phyloP scores from a whole-genome alignment of 2,888 invertebrate genomes.

The Melanchra persicariae region DNA sequence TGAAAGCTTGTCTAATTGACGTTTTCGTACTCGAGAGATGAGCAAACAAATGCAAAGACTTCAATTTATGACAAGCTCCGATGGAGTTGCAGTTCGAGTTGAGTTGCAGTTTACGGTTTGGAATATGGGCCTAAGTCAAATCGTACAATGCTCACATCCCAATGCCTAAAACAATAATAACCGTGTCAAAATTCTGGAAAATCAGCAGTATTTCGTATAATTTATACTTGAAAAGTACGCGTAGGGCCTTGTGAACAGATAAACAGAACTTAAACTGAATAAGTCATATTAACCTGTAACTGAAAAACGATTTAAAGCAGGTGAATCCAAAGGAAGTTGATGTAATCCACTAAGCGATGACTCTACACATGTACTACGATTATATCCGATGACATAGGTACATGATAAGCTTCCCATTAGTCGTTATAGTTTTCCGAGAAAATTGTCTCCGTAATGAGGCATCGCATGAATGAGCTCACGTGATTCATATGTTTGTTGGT shows the following conservation, averaged over 20 bases:
- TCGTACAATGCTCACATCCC: too few species aligned
- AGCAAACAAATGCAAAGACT: too few species aligned
- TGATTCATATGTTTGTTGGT: conserved; percentile 54
- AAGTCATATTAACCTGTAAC: not conserved
- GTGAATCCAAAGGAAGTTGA: conserved; percentile 73
- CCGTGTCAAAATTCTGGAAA: too few species aligned
- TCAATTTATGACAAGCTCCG: too few species aligned
- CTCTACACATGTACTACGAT: not conserved
- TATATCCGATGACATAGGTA: conserved; percentile 36
- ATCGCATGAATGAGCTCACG: conserved; percentile 58
- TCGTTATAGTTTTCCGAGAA: conserved; percentile 64
- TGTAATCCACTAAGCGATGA: conserved; percentile 64
- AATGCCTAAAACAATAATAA: not conserved
- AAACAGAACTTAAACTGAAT: not conserved
- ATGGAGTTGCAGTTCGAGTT: too few species aligned
- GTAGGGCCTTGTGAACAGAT: not conserved
- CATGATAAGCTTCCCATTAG: conserved; percentile 57
- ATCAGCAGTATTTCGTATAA: not conserved
- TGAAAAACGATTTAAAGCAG: conserved; percentile 1
- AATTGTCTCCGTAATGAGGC: conserved; percentile 47
- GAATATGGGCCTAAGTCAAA: not conserved
- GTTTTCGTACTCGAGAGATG: too few species aligned
- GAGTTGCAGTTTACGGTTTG: too few species aligned
- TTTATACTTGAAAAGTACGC: not conserved
- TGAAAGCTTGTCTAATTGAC: too few species aligned